phyloP scores from a whole-genome alignment of 2,113 vertebrate species.

The Verasper variegatus region DNA sequence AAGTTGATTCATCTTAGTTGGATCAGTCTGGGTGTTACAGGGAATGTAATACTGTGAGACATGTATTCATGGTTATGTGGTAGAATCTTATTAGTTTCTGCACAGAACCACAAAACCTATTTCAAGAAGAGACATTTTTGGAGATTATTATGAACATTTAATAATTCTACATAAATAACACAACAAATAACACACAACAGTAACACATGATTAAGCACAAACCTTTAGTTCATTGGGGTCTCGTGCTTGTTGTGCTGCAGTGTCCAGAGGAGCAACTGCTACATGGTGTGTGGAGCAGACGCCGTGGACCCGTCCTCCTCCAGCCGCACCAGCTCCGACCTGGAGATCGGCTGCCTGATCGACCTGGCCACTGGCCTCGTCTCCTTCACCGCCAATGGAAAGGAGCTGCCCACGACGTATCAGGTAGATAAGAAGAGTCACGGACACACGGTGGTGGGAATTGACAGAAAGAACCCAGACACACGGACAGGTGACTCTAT shows the following conservation, averaged over 20 bases:
- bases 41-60: not conserved
- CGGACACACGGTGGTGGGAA: not conserved
- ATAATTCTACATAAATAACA: no score
- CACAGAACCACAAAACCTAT: not conserved
- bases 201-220: no score
- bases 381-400: conserved; percentile 94
- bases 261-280: conserved; percentile 96
- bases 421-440: conserved; percentile 83
- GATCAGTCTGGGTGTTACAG: not conserved
- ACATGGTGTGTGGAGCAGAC: conserved; percentile 95
- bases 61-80: not conserved
- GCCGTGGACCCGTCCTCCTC: conserved; percentile 84
- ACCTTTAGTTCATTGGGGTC: no score
- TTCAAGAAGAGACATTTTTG: not conserved
- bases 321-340: conserved; percentile 86
- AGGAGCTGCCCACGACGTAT: conserved; percentile 90
- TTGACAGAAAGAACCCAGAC: no score
- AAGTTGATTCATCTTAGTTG: not conserved
- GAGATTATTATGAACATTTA: not conserved
- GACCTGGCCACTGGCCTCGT: conserved; percentile 93
- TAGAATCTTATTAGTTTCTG: not conserved
- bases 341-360: conserved; percentile 94
- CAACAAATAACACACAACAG: no score
- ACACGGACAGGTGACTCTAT: no score
- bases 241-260: conserved; percentile 74